These are phyloP conservation scores for Hippocampus abdominalis DNA, from an alignment of 2,113 vertebrate species.

Conservation along the genomic window DNA sequence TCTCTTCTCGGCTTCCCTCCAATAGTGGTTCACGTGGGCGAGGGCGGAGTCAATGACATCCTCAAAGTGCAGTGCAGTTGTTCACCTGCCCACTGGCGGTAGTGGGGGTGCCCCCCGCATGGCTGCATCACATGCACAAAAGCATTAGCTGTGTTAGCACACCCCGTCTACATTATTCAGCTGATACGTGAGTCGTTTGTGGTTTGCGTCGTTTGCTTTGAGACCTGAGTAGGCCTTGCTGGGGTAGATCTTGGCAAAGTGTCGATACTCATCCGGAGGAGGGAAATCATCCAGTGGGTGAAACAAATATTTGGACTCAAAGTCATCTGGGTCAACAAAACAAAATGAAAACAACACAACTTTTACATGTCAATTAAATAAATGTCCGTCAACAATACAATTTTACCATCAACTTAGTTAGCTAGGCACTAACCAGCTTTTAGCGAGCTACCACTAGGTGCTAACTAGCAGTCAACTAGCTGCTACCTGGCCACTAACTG, in stretches of 20 bases:
- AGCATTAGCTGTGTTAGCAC: neutral
- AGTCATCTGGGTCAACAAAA: slow-evolving; percentile 79
- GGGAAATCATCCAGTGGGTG: slow-evolving; percentile 93
- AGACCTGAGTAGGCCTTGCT: slow-evolving; percentile 90
- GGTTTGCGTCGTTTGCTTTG: neutral
- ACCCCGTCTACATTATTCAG: neutral
- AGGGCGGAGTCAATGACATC: neutral
- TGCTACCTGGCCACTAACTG: too few relatives aligned
- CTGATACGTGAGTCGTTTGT: neutral
- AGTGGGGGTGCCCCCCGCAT: slow-evolving; percentile 68
- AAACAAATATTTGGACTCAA: slow-evolving; percentile 96
- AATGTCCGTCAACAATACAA: neutral
- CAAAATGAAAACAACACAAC: neutral
- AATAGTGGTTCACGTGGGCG: neutral
- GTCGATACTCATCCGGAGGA: slow-evolving; percentile 88
- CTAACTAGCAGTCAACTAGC: too few relatives aligned
- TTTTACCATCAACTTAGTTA: neutral
- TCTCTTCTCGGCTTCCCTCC: neutral
- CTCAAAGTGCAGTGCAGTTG: neutral
- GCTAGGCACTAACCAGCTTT: too few relatives aligned
- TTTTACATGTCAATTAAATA: neutral
- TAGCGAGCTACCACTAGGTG: too few relatives aligned
- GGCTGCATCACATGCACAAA: slow-evolving; percentile 31
- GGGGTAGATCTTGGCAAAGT: slow-evolving; percentile 92
- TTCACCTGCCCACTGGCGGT: slow-evolving; percentile 69